Percentiles rank a stretch among this genome's conserved stretches.
Evolutionary conservation across 2,113 vertebrate genomes (phyloP).

Genomic region (Microtus richardsoni): DNA sequence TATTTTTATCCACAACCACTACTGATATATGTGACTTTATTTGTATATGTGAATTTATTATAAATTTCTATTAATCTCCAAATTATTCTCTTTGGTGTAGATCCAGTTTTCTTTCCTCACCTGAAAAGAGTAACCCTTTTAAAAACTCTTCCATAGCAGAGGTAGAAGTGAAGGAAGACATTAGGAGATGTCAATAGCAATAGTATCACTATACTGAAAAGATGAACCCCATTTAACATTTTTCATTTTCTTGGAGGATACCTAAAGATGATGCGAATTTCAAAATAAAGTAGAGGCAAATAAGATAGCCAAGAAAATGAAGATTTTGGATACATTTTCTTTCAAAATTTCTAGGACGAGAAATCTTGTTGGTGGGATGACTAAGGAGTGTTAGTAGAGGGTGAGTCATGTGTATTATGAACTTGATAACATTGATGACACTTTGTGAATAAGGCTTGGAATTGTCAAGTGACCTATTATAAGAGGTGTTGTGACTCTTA

Average conservation of each 20-base stretch:
- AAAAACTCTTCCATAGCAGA: neutral
- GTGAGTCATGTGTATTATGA: neutral
- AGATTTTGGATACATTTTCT: neutral
- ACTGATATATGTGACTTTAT: neutral
- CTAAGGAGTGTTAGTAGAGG: neutral
- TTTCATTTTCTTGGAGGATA: conserved; percentile 33
- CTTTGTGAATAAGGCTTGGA: neutral
- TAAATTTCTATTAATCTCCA: neutral
- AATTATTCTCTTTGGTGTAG: neutral
- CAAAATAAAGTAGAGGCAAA: neutral
- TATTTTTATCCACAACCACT: conserved; percentile 24
- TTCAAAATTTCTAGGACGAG: neutral
- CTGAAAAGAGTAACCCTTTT: neutral
- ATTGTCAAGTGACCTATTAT: neutral
- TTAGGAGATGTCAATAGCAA: neutral
- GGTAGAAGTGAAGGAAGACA: neutral
- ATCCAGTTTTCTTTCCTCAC: neutral
- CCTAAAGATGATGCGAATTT: neutral
- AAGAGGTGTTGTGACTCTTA: neutral
- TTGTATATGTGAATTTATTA: neutral
- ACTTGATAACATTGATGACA: neutral
- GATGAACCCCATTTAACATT: neutral
- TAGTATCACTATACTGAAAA: conserved; percentile 9
- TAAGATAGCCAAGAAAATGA: neutral
- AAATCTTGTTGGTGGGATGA: neutral